phyloP scores from a whole-genome alignment of 2,797 vertebrate genomes.

The Arvicola amphibius region DNA sequence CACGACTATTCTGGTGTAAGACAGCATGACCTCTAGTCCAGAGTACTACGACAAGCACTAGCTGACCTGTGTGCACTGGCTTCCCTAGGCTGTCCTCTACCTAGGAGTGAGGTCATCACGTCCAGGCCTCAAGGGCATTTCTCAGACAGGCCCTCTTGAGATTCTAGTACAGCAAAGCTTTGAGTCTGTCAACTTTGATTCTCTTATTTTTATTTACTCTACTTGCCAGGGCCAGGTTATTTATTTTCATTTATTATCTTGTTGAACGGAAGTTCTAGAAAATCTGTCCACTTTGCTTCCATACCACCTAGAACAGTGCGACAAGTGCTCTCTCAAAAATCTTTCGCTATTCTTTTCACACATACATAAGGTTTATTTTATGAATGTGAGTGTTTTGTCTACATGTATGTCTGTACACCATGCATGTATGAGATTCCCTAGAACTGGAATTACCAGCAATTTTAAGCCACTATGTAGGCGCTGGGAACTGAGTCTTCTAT shows the following conservation, averaged over 20 bases:
- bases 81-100: not conserved
- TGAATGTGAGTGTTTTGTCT: not conserved
- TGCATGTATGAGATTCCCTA: not conserved
- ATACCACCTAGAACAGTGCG: not conserved
- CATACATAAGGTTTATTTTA: not conserved
- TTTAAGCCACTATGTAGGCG: not conserved
- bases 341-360: not conserved
- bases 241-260: constrained; percentile 35
- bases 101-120: not conserved
- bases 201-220: constrained; percentile 24
- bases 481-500: not conserved
- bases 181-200: not conserved
- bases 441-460: not conserved
- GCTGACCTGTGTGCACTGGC: not conserved
- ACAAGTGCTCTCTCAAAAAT: not conserved
- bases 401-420: not conserved
- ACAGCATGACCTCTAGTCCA: not conserved
- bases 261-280: not conserved
- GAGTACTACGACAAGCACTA: not conserved
- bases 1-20: not conserved
- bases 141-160: not conserved
- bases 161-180: not conserved
- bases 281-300: not conserved
- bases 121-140: not conserved
- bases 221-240: not conserved